A percentile compares a stretch with the other conserved stretches of the same genome.
Evolutionary conservation across 2,888 invertebrate species (phyloP).

Genomic region (Lobophora halterata): DNA sequence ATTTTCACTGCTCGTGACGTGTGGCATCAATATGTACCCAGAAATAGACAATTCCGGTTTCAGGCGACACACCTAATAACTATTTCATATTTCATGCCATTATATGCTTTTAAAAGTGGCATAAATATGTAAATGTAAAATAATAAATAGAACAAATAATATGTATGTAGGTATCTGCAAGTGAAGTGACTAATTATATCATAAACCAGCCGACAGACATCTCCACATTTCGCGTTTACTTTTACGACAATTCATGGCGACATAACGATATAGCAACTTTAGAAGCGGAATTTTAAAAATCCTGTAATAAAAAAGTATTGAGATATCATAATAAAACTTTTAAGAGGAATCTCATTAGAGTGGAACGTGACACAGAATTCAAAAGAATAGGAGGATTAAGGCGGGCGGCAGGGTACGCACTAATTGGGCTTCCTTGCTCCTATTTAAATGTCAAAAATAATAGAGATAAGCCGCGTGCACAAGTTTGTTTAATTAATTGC

Average conservation of each 20-base stretch:
- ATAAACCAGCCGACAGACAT: conserved; percentile 3
- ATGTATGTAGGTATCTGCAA: neutral
- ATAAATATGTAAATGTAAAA: too few species aligned
- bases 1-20: too few species aligned
- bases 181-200: conserved; percentile 11
- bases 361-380: too few species aligned
- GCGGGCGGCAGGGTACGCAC: conserved; percentile 1
- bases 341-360: conserved; percentile 25
- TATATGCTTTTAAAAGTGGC: too few species aligned
- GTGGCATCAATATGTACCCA: too few species aligned
- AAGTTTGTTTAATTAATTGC: conserved; percentile 1
- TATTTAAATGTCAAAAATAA: conserved; percentile 8
- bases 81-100: too few species aligned
- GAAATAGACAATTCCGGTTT: too few species aligned
- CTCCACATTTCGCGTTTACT: conserved; percentile 5
- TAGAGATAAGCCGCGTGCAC: too few species aligned
- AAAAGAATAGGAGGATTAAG: conserved; percentile 18
- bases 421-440: conserved; percentile 10
- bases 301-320: conserved; percentile 23
- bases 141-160: neutral
- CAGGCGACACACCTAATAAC: too few species aligned
- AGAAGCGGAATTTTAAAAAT: conserved; percentile 11
- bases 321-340: conserved; percentile 25
- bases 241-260: conserved; percentile 13
- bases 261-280: conserved; percentile 11